These are phyloP conservation scores for Phrynosoma platyrhinos DNA, from an alignment of 2,113 vertebrate genomes.

Conservation along the genomic window DNA sequence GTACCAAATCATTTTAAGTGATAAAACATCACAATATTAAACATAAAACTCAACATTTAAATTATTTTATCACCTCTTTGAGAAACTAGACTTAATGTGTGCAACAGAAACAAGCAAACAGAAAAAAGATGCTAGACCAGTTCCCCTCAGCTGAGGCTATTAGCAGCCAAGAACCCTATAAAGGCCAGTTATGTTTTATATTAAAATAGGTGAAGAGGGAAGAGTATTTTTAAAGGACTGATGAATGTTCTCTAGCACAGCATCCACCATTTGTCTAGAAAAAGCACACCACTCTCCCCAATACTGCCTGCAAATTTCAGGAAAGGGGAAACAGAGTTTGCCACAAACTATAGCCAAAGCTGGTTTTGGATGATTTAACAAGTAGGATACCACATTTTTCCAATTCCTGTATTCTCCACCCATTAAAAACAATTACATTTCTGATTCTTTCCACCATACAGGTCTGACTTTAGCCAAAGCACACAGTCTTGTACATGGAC, in stretches of 20 bases:
- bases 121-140: background rate
- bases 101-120: too few relatives aligned
- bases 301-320: too few relatives aligned
- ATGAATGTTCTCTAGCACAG: background rate
- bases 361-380: background rate
- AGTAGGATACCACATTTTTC: too few relatives aligned
- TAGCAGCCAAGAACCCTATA: background rate
- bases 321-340: background rate
- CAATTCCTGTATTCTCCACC: background rate
- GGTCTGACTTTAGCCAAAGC: background rate
- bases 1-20: background rate
- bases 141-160: background rate
- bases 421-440: background rate
- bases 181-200: background rate
- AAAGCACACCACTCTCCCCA: background rate
- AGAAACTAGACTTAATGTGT: background rate
- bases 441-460: background rate
- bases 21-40: background rate
- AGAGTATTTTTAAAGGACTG: background rate
- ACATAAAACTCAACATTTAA: background rate
- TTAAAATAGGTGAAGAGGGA: too few relatives aligned
- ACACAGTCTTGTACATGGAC: background rate
- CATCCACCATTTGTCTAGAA: background rate
- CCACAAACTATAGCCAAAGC: background rate
- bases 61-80: background rate